Evolutionary conservation across 2,888 invertebrate genomes (phyloP), one percentile per base, ranked within the genome.

Genomic region (Amphipoea lucens): DNA sequence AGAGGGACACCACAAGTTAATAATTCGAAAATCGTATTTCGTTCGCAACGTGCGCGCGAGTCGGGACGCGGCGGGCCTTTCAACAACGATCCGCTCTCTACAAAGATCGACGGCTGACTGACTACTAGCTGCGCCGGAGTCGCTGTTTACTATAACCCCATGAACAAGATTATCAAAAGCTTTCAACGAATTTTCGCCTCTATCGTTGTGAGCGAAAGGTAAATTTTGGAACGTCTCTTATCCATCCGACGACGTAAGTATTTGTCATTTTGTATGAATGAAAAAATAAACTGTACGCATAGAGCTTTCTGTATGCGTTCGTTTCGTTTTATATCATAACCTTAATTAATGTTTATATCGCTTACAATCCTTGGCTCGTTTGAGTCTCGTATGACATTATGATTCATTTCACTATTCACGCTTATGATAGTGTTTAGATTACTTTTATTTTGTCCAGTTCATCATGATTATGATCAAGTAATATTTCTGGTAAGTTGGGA

Each of bases 261-360:
- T 96, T 95, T 95, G 96, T 96, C 95, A 94, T 95, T 84, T 94
- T 93, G 92, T 93, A 96, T 96, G 96, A 96, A 96, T 96, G 96
- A 95, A 96, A 95, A 95, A 95, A 95, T 95, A 95, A 95, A 95
- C 93, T 95, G 90, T 91, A 92, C 92, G 92, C 93, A 93, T 94
- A 94, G 94, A 96, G 95, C 96, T 96, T 96, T 96, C 93, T 94
- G 96, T 93, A 92, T 93, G 92, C 90, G 90, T 94, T 93, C 92
- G 92, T 95, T 95, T 94, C 92, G 93, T 94, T 95, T 81, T 94
- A 93, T 93, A 94, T 93, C 93, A 94, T 96, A 96, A 94, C 95
- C 95, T 96, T 96, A 96, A 96, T 96, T 96, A 96, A 95, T 95
- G 95, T 93, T 95, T 94, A 94, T 91, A 91, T 92, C 91, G 89